Evolutionary conservation across 2,113 vertebrate species (phyloP).

Genomic region (Chascanopsetta lugubris): DNA sequence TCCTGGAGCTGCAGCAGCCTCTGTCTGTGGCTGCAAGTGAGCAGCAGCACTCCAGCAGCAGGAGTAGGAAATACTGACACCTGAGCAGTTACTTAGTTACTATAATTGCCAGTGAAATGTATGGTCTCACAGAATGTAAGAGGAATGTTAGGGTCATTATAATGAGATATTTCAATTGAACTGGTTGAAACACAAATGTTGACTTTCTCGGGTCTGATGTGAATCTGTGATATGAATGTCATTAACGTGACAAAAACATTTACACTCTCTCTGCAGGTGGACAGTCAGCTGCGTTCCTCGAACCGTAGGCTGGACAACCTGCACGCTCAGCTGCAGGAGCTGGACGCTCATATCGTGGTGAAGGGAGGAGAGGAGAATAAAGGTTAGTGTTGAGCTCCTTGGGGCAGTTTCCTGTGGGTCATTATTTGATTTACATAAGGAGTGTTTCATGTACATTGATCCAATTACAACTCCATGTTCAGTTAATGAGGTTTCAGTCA

Average conservation of each 20-base stretch:
- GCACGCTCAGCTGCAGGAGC: constrained; percentile 88
- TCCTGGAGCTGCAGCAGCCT: not conserved
- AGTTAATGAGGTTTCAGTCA: not conserved
- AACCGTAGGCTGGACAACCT: constrained; percentile 87
- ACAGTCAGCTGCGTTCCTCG: constrained; percentile 88
- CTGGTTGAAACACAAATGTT: too few species aligned
- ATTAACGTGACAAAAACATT: not conserved
- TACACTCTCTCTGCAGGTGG: constrained; percentile 73
- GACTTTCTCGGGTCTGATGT: too few species aligned
- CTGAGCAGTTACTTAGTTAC: not conserved
- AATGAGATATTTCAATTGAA: not conserved
- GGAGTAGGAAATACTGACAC: not conserved
- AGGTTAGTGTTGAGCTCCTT: constrained; percentile 51
- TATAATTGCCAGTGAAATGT: not conserved
- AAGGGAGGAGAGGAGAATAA: constrained; percentile 81
- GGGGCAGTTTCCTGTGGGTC: too few species aligned
- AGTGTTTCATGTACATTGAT: too few species aligned
- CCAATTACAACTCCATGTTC: too few species aligned
- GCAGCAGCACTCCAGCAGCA: not conserved
- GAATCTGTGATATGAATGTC: not conserved
- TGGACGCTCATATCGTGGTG: constrained; percentile 89
- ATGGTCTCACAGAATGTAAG: not conserved
- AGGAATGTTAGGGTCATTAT: not conserved
- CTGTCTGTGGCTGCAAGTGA: not conserved
- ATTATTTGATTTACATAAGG: too few species aligned